Base-by-base conservation (phyloP, 1,140 invertebrate species). In the Helicorthomorpha holstii region DNA sequence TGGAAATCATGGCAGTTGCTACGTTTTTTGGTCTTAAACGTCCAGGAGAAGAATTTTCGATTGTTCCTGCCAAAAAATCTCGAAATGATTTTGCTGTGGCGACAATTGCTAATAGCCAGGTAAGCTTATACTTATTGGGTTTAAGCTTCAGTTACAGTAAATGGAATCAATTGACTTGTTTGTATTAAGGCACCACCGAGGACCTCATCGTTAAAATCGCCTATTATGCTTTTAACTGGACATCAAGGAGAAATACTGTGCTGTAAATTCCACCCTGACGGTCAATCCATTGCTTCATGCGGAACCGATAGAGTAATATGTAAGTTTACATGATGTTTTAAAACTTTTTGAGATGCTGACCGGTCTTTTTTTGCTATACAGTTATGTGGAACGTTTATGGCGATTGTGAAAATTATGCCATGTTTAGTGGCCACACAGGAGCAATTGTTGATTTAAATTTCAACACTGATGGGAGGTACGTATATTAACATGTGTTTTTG, bases 281-380 rank as follows among this genome's bases (percentile, higher is more conserved):
- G 95, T 23, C 80, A 87, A 58, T 81, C 93, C 64, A 67, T 98
- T 22, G 89, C 90, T 7, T 93, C 92, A 0, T 82, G 85, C 29
- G 96, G 95, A n/a, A 94, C 91, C 68, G 96, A 99, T 65, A 73
- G 92, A 65, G 81, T 90, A 70, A 93, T 99, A 57, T 91, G 92
- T 95, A 75, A 80, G 83, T 79, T 54, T 47, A 45, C 53, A 50
- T 4, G 3, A 54, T 26, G 29, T 7, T 54, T 45, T 1, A 22
- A 27, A 19, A 2, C 27, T 22, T 25, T 55, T 52, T 12, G 42
- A 10, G n/a, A 19, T 44, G 27, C 26, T 19, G 24, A 43, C 16
- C 1, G 21, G 54, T 26, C 23, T 38, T 61, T 44, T 56, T 41
- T 56, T 62, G 57, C 60, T 24, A 73, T 76, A 51, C 64, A 95